phyloP scores from a whole-genome alignment of 2,888 invertebrate species.

The Pyrocoelia pectoralis region DNA sequence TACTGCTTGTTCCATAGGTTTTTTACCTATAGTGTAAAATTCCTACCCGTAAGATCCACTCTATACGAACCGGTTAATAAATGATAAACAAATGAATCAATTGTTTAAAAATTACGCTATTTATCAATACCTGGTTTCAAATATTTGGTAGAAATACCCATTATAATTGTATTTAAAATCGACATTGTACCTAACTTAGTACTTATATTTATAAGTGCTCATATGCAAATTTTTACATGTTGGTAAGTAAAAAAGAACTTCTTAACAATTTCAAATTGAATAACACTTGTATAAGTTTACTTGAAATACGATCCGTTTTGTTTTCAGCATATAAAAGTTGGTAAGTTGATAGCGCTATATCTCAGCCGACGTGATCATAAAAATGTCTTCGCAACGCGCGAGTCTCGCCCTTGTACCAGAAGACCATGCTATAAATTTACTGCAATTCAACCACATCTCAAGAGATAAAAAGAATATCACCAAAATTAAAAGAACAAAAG shows the following conservation, averaged over 20 bases:
- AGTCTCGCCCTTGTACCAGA: slow-evolving; percentile 52
- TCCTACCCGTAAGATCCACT: no score
- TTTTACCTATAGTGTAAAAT: no score
- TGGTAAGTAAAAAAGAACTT: slow-evolving; percentile 36
- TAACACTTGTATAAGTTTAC: slow-evolving; percentile 56
- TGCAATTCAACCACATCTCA: slow-evolving; percentile 32
- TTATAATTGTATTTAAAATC: no score
- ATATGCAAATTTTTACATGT: not conserved
- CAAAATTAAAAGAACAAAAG: slow-evolving; percentile 2
- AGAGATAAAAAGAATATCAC: slow-evolving; percentile 16
- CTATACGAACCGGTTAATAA: no score
- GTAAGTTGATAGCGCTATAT: slow-evolving; percentile 62
- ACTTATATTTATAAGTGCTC: no score
- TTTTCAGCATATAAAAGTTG: slow-evolving; percentile 60
- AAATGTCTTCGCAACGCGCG: slow-evolving; percentile 57
- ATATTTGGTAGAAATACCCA: no score
- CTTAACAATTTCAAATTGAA: slow-evolving; percentile 55
- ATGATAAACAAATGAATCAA: no score
- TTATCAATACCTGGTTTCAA: no score
- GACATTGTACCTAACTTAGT: no score
- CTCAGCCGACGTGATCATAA: slow-evolving; percentile 60
- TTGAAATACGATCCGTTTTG: slow-evolving; percentile 60
- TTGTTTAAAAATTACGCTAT: no score
- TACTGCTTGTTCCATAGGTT: no score
- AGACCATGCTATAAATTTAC: slow-evolving; percentile 49